Evolutionary conservation across 92 coral and sea anemone species (phyloP).

Genomic region (Diadumene lineata): DNA sequence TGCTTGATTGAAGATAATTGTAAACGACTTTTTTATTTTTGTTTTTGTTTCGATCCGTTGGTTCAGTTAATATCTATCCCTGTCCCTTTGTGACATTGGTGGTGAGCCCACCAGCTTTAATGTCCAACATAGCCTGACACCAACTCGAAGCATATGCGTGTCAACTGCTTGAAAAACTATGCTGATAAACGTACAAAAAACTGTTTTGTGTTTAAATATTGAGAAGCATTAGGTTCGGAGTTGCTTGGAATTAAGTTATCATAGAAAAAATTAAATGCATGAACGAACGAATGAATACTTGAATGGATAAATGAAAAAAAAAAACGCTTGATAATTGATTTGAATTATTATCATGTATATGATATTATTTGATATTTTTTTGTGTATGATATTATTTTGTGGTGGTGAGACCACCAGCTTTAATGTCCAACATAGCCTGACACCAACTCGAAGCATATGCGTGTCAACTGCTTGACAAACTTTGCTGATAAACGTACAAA

Average conservation of each 20-base stretch:
- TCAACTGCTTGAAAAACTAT: background rate
- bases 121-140: background rate
- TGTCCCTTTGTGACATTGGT: background rate
- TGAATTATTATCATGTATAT: too few relatives aligned
- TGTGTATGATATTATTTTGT: too few relatives aligned
- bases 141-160: conserved; percentile 4
- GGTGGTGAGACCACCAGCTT: conserved; percentile 2
- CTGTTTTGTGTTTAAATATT: background rate
- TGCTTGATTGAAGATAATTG: too few relatives aligned
- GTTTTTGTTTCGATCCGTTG: too few relatives aligned
- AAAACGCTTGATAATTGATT: too few relatives aligned
- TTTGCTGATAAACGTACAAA: background rate
- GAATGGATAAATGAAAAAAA: too few relatives aligned
- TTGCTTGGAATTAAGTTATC: too few relatives aligned
- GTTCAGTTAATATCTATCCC: background rate
- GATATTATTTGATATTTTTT: too few relatives aligned
- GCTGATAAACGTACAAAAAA: background rate
- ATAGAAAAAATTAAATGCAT: too few relatives aligned
- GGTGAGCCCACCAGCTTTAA: background rate
- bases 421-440: background rate
- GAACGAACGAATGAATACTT: too few relatives aligned
- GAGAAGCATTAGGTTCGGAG: background rate
- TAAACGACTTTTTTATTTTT: too few relatives aligned
- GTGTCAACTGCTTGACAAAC: background rate
- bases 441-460: conserved; percentile 6